A percentile compares a stretch with the other conserved stretches of the same genome.
Conservation (phyloP, 1,140 invertebrate genomes). For the Hylaeus volcanicus region DNA sequence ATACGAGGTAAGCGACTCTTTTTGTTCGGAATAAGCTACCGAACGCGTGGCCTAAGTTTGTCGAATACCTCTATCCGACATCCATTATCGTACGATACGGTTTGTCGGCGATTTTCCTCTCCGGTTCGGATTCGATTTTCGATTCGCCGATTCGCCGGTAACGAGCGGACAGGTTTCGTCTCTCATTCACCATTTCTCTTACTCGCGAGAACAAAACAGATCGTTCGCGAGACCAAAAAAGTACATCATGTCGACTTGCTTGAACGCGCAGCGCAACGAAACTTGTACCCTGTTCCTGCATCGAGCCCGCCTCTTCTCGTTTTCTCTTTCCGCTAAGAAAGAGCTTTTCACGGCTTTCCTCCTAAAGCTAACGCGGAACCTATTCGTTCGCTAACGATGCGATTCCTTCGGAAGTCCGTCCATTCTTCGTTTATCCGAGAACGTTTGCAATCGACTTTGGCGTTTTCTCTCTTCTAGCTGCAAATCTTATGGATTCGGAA, state of each 20-base stretch:
- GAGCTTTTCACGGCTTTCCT: neutral
- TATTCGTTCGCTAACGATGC: slow-evolving; percentile 1
- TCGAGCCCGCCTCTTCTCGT: slow-evolving; percentile 38
- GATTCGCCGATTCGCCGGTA: neutral
- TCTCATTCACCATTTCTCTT: neutral
- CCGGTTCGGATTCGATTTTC: neutral
- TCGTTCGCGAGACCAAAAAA: slow-evolving; percentile 22
- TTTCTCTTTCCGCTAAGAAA: neutral
- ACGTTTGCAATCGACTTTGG: too few relatives aligned
- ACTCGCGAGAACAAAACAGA: slow-evolving; percentile 24
- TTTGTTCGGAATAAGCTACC: too few relatives aligned
- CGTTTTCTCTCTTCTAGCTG: too few relatives aligned
- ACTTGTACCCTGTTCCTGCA: slow-evolving; percentile 53
- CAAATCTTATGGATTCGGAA: too few relatives aligned
- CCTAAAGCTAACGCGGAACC: slow-evolving; percentile 15
- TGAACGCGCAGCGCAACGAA: slow-evolving; percentile 45
- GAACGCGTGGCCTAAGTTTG: too few relatives aligned
- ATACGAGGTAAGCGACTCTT: too few relatives aligned
- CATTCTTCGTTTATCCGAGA: neutral
- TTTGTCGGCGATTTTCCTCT: neutral
- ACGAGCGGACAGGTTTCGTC: neutral
- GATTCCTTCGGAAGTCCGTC: slow-evolving; percentile 7
- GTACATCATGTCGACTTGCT: neutral
- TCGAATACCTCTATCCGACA: too few relatives aligned
- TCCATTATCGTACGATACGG: neutral